Conservation (phyloP, 2,113 vertebrate species). For the Lanius collurio region DNA sequence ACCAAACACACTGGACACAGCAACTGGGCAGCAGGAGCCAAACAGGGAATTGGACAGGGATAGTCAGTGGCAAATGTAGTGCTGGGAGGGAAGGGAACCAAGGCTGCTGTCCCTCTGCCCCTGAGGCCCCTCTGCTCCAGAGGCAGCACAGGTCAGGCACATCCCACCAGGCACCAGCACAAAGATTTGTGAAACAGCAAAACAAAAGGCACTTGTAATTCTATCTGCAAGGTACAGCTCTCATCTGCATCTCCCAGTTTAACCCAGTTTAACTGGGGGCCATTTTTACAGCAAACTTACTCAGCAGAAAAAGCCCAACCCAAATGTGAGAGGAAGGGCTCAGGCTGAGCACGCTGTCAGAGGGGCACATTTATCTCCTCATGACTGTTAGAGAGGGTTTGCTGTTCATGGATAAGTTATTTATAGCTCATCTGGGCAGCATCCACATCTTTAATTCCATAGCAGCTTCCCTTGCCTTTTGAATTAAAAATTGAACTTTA, state of each 20-base stretch:
- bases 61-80: rapidly evolving
- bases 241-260: neutral
- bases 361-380: neutral
- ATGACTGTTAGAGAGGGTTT: neutral
- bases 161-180: neutral
- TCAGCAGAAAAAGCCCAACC: neutral
- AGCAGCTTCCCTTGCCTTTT: conserved; percentile 49
- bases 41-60: neutral
- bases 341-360: neutral
- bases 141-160: neutral
- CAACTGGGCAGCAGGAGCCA: neutral
- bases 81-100: neutral
- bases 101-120: neutral
- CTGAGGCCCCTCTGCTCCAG: neutral
- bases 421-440: conserved; percentile 43
- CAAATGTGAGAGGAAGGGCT: neutral
- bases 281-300: neutral
- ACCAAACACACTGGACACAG: neutral
- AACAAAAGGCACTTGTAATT: neutral
- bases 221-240: neutral
- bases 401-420: conserved; percentile 23
- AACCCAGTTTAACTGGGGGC: neutral
- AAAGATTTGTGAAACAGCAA: neutral
- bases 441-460: conserved; percentile 40
- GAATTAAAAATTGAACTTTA: conserved; percentile 68